phyloP scores from a whole-genome alignment of 2,113 vertebrate species.

The Bubo blakistoni region DNA sequence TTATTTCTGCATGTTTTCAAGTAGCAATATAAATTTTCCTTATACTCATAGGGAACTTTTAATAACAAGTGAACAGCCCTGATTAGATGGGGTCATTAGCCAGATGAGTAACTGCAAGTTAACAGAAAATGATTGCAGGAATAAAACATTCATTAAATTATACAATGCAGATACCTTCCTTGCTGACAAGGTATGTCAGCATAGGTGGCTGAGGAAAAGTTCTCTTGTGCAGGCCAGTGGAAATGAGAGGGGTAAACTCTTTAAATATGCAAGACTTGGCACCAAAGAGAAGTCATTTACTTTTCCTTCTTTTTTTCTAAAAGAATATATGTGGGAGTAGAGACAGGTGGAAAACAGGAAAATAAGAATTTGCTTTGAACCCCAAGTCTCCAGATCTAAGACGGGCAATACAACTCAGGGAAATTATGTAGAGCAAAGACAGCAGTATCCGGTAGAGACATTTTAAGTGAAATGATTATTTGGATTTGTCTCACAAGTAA shows the following conservation, averaged over 20 bases:
- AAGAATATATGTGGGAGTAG: background rate
- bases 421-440: background rate
- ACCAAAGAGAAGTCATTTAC: background rate
- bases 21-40: background rate
- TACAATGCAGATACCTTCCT: background rate
- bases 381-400: background rate
- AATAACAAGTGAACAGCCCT: background rate
- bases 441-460: background rate
- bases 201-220: background rate
- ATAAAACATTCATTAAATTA: background rate
- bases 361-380: background rate
- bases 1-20: background rate
- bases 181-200: background rate
- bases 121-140: background rate
- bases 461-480: background rate
- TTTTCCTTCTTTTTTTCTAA: background rate
- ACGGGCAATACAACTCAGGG: background rate
- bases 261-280: background rate
- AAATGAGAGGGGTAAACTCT: background rate
- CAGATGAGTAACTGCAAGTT: background rate
- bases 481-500: background rate
- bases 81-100: background rate
- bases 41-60: background rate
- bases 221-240: background rate
- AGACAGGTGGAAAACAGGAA: background rate